Conservation (phyloP, 2,797 vertebrate genomes). For the Decapterus maruadsi region DNA sequence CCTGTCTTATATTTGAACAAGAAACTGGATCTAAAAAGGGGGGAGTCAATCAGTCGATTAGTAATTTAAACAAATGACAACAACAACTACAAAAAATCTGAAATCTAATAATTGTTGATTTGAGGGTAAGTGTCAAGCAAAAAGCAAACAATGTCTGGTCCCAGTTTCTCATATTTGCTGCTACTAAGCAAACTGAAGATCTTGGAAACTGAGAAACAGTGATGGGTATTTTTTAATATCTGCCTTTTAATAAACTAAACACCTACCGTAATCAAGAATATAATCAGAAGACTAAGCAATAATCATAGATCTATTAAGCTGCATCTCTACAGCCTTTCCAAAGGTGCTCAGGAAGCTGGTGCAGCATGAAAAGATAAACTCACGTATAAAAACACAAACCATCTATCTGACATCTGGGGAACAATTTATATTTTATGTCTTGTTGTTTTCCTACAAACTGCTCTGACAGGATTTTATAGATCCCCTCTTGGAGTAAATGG, state of each 20-base stretch:
- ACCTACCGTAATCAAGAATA: background rate
- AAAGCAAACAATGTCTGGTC: background rate
- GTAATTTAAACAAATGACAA: background rate
- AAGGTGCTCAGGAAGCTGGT: background rate
- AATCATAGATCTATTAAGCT: background rate
- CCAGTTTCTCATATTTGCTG: background rate
- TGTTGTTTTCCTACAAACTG: slow-evolving; percentile 2
- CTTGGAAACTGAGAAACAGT: background rate
- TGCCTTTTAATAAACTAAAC: background rate
- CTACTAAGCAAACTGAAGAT: background rate
- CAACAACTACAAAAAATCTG: background rate
- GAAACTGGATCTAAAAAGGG: background rate
- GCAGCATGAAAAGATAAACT: background rate
- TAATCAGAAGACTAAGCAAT: background rate
- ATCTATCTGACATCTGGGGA: background rate
- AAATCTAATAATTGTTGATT: background rate
- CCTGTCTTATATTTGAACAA: background rate
- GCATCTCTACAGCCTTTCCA: background rate
- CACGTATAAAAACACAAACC: background rate
- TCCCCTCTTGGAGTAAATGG: background rate
- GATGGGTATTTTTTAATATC: background rate
- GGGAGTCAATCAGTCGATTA: background rate
- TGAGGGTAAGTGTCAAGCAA: background rate
- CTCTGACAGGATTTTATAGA: background rate
- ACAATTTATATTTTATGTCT: slow-evolving; percentile 2